These are phyloP conservation scores for Clytia hemisphaerica DNA, from an alignment of 30 jellyfish, hydroid and myxozoan genomes.

Conservation along the genomic window DNA sequence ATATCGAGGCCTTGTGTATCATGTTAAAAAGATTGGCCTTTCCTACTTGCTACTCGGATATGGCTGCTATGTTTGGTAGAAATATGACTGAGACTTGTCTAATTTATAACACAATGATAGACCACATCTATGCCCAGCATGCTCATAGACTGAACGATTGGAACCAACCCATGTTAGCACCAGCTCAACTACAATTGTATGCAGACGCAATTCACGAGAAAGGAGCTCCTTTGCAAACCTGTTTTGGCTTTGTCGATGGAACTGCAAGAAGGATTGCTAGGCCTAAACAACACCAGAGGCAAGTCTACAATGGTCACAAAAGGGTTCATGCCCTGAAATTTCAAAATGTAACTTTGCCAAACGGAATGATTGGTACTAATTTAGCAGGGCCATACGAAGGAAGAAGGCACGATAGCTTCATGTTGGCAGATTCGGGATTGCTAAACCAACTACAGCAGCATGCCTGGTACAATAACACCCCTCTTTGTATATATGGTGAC, in stretches of 20 bases:
- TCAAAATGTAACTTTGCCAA: slow-evolving; percentile 28
- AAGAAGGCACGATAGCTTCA: slow-evolving; percentile 47
- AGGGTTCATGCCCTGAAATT: slow-evolving; percentile 50
- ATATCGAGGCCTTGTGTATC: slow-evolving; percentile 10
- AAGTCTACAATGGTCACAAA: slow-evolving; percentile 45
- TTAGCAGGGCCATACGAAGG: slow-evolving; percentile 55
- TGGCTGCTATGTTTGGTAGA: slow-evolving; percentile 1
- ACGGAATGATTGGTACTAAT: slow-evolving; percentile 38
- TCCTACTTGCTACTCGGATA: slow-evolving; percentile 2
- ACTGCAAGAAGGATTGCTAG: slow-evolving; percentile 26
- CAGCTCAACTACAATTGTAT: slow-evolving; percentile 12
- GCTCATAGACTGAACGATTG: slow-evolving; percentile 22
- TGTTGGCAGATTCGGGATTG: slow-evolving; percentile 40
- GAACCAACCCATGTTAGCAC: slow-evolving; percentile 42
- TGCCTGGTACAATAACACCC: slow-evolving; percentile 26
- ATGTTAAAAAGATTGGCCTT: slow-evolving; percentile 16
- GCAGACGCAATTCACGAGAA: slow-evolving; percentile 32
- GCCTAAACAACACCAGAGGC: slow-evolving; percentile 29
- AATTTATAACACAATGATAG: slow-evolving; percentile 39
- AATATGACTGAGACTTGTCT: slow-evolving; percentile 38
- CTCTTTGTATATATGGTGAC: slow-evolving; percentile 59
- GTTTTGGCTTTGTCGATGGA: slow-evolving; percentile 44
- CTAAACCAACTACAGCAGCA: slow-evolving; percentile 25
- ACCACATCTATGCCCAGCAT: slow-evolving; percentile 10
- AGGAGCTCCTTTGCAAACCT: slow-evolving; percentile 49